A percentile compares a stretch with the other conserved stretches of the same genome.
These are phyloP conservation scores for Gallirallus australis DNA, from an alignment of 2,797 vertebrate species.

Conservation along the genomic window DNA sequence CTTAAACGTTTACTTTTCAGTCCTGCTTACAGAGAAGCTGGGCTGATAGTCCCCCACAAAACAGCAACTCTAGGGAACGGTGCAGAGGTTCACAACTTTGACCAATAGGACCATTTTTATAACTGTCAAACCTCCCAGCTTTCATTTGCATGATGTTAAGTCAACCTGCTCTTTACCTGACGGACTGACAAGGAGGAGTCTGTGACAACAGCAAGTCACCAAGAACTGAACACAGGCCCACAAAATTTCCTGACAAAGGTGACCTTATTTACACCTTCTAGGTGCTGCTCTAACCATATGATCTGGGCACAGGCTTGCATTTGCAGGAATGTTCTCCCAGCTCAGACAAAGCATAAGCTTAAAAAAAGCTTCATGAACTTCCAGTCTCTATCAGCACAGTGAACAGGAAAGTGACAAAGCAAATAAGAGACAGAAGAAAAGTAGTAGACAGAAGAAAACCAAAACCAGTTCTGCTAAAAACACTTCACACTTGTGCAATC, in stretches of 20 bases:
- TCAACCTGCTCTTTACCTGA: neutral
- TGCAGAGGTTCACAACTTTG: neutral
- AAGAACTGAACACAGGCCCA: neutral
- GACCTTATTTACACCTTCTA: neutral
- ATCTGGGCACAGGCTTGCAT: neutral
- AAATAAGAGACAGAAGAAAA: neutral
- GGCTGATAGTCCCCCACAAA: neutral
- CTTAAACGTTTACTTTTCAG: neutral
- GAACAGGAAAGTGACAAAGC: neutral
- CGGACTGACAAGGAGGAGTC: neutral
- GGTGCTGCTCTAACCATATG: neutral
- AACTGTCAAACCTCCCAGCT: neutral
- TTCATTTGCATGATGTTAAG: neutral
- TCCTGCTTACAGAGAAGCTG: neutral
- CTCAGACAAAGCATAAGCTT: neutral
- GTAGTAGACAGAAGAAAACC: neutral
- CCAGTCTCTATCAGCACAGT: neutral
- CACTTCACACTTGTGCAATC: neutral
- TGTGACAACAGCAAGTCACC: neutral
- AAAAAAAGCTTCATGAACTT: neutral
- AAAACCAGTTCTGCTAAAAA: neutral
- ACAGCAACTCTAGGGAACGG: neutral
- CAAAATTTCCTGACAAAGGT: neutral
- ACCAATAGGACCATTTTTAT: rapidly evolving
- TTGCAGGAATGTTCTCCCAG: neutral